Evolutionary conservation across 2,797 vertebrate species (phyloP).

Genomic region (Pangasius krempfi): DNA sequence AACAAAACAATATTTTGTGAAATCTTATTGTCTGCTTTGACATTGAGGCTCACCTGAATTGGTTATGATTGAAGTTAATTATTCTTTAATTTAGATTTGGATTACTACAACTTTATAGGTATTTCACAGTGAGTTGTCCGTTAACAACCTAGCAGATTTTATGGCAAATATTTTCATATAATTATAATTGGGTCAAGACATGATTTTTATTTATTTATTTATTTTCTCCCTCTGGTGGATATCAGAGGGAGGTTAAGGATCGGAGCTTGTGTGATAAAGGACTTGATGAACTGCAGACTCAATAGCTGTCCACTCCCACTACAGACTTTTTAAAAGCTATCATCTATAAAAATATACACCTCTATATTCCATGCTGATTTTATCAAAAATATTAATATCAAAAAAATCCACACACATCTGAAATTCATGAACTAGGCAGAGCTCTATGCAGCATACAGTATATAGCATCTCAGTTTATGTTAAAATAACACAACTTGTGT

Average conservation of each 20-base stretch:
- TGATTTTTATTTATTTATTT: neutral
- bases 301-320: neutral
- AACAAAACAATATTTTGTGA: neutral
- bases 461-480: too few relatives aligned
- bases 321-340: neutral
- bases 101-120: neutral
- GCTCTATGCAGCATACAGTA: neutral
- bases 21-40: neutral
- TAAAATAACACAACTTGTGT: neutral
- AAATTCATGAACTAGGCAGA: neutral
- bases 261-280: neutral
- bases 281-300: neutral
- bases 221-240: neutral
- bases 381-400: neutral
- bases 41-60: neutral
- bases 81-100: neutral
- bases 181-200: neutral
- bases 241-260: neutral
- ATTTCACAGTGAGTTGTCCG: neutral
- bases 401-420: too few relatives aligned
- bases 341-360: neutral
- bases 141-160: neutral
- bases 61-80: neutral
- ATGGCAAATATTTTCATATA: neutral
- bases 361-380: neutral